Base-by-base conservation (phyloP, 1,140 invertebrate genomes). In the Galendromus occidentalis region DNA sequence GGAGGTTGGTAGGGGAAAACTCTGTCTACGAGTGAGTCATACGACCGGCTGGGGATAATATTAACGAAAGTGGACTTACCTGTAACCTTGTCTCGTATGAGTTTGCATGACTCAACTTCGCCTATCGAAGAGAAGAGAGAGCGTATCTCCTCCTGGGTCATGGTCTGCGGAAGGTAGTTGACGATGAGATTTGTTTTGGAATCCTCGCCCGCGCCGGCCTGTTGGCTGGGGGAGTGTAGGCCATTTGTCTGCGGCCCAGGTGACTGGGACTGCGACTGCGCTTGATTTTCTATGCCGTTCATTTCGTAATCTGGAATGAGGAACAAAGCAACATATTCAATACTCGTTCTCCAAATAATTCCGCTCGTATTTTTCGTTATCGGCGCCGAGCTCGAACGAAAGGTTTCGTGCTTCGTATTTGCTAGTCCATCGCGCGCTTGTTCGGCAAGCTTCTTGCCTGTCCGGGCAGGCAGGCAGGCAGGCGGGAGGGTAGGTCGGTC, bases 121-220 rank as follows among this genome's bases (percentile, higher is more conserved):
- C 95, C 95, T 74, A 98, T 95, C 72, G 88, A 93, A 18, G 90
- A 89, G 78, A 99, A 99, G 51, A 99, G 81, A 51, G 90, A 92
- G 66, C 91, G 82, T 68, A 98, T 96, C 76, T 98, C 94, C 76
- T 98, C 95, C 78, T 98, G 95, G 29, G 91, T 95, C 96, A 98
- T 98, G 66, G 88, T 95, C 79, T 98, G 95, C 55, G 95, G 95
- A 73, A 99, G 81, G 78, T 99, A 99, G 78, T 99, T 98, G 70
- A 99, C 94, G 75, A 99, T 98, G 69, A 99, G 83, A 80, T 99
- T 99, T 63, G 90, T 94, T 80, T 95, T 96, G 68, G 86, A 89
- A 77, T 93, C 90, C 79, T 91, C 88, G 71, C 84, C 82, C 70
- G 83, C 47, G 68, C 45, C 45, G 41, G 64, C 42, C 59, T 66